Percentiles rank a stretch among this genome's conserved stretches.
Conservation (phyloP, 92 coral and sea anemone species). For the Heliopora coerulea region DNA sequence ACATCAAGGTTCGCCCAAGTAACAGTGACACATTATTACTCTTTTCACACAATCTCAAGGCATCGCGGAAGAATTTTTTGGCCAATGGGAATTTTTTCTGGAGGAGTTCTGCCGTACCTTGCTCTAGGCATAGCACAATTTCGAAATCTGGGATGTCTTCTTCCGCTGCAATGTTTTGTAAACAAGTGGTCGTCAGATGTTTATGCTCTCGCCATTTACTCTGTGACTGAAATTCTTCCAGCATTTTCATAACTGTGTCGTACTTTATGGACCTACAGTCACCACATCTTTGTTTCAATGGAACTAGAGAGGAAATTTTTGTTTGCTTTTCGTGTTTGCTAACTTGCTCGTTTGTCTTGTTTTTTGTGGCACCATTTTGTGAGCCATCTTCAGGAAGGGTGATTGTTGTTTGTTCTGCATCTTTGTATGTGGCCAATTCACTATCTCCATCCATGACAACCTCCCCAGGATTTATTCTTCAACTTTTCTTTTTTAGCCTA, state of each 20-base stretch:
- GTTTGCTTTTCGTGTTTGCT: background rate
- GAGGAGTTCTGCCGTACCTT: conserved; percentile 21
- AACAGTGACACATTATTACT: conserved; percentile 10
- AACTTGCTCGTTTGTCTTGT: background rate
- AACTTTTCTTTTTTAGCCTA: no score
- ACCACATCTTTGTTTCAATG: background rate
- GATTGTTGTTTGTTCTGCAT: no score
- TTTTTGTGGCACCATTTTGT: background rate
- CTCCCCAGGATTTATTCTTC: no score
- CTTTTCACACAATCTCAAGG: background rate
- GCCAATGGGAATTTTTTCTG: conserved; percentile 10
- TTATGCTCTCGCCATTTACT: conserved; percentile 10
- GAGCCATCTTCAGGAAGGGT: background rate
- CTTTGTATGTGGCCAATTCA: no score
- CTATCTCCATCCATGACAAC: no score
- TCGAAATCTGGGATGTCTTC: background rate
- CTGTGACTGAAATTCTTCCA: conserved; percentile 25
- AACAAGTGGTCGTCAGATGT: conserved; percentile 1
- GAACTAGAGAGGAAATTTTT: background rate
- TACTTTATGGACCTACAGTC: background rate
- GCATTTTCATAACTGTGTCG: conserved; percentile 4
- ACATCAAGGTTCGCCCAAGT: conserved; percentile 21
- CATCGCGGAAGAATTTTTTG: conserved; percentile 17
- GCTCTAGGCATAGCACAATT: conserved; percentile 25
- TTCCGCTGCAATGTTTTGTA: background rate